Conservation (phyloP, 2,113 vertebrate species). For the Serranochromis macrocephalus region DNA sequence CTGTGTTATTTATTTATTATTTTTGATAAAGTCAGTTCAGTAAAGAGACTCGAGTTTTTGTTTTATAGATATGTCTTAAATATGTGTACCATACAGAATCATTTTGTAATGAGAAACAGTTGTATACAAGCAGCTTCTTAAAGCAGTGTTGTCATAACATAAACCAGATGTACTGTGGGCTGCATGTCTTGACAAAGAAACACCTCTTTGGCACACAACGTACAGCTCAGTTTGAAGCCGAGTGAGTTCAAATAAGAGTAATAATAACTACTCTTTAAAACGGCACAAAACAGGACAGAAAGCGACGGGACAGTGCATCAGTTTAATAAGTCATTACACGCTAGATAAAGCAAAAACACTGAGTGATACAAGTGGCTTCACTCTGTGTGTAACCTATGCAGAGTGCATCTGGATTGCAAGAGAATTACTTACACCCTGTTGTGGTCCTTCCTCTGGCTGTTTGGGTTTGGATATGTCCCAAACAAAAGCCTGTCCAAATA, state of each 20-base stretch:
- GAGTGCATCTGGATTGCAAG: slow-evolving; percentile 33
- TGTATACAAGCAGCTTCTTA: slow-evolving; percentile 28
- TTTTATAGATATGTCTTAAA: not conserved
- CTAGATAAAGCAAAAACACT: slow-evolving; percentile 20
- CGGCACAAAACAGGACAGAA: not conserved
- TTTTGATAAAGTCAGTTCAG: not conserved
- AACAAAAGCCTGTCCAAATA: slow-evolving; percentile 54
- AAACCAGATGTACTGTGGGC: slow-evolving; percentile 49
- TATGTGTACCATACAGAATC: not conserved
- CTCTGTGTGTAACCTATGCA: slow-evolving; percentile 44
- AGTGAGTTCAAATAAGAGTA: not conserved
- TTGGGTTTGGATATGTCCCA: slow-evolving; percentile 58
- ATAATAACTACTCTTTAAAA: not conserved
- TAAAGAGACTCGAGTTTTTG: not conserved
- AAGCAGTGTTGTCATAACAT: slow-evolving; percentile 46
- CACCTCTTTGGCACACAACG: not conserved
- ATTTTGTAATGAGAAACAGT: slow-evolving; percentile 37
- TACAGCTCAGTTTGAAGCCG: not conserved
- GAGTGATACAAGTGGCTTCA: slow-evolving; percentile 13
- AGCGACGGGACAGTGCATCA: not conserved
- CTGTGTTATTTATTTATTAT: not conserved
- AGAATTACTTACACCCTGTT: slow-evolving; percentile 52
- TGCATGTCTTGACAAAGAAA: not conserved
- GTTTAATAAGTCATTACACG: slow-evolving; percentile 19
- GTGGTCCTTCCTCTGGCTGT: slow-evolving; percentile 47